Evolutionary conservation across 2,888 invertebrate species (phyloP), one percentile per base, ranked within the genome.

Genomic region (Hypolimnas misippus): DNA sequence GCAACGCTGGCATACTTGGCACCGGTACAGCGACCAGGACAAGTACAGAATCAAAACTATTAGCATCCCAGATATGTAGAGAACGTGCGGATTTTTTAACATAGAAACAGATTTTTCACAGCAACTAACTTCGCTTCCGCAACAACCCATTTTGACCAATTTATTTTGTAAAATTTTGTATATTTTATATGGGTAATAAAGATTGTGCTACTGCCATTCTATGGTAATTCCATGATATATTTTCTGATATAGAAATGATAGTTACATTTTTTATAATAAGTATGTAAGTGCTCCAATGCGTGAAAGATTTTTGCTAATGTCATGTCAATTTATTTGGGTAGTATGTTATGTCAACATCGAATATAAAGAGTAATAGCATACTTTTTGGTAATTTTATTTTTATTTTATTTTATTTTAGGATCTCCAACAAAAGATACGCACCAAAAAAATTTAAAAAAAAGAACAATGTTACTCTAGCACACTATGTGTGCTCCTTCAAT

Each of bases 41-140:
- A 86, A 72, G 68, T 78, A 83, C 4, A 73, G 8, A 10, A 83
- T 82, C 16, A 85, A 35, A 69, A 81, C 65, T 12, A 78, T 38
- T 8, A 85, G 67, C 33, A 81, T 58, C 3, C 62, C 55, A 14
- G 78, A 70, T 5, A 76, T 56, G 44, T 76, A 76, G 2, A 76
- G 16, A 6, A 82, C 73, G 10, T 76, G 72, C 0, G 76, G 75
- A 58, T 79, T 74, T 21, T 68, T 62, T 62, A 79, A 76, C 2
- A 78, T 57, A 0, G 73, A 69, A 0, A 42, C 59, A 35, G 46
- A 16, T 21, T 71, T 7, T 60, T 62, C 0, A 49, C 51, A 3
- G 29, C 59, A 7, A 50, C 59, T 25, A 7, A 12, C 46, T 6
- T 63, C 67, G 17, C 54, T 61, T 6, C 71, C 70, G 21, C 70